Base-by-base conservation (phyloP, 2,113 vertebrate species). In the Amphiprion percula region DNA sequence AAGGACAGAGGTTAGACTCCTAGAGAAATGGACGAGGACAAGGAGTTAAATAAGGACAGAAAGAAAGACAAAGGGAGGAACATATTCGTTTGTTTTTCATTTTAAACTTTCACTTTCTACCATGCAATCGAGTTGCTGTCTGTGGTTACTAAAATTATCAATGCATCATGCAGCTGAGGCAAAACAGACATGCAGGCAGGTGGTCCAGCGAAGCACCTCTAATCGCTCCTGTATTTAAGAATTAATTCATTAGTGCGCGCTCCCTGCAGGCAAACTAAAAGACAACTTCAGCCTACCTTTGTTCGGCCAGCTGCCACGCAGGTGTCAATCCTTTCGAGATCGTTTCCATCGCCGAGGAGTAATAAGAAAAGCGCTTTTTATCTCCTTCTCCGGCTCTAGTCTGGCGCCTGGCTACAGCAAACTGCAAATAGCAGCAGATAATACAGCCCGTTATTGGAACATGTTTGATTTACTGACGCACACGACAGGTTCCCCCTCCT, bases 391-490 rank as follows among this genome's bases (percentile, higher is more conserved):
- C 17, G 19, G 75, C 84, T 82, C 33, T 76, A 65, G 77, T 62
- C 81, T 74, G 77, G 65, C 50, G 88, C 89, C 85, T 89, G 79
- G 86, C 68, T 90, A 90, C 88, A 87, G 90, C 72, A 79, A 80
- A 88, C 90, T 87, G 90, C 87, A 91, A 90, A 93, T 91, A 92
- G 90, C 89, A 90, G 90, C 88, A 90, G 80, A 91, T 90, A 83
- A 87, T 90, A 75, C 73, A 76, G 68, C 14, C 50, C 63, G 87
- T 85, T 87, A 88, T 77, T 90, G 84, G 84, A 90, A 90, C 88
- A 90, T 90, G 88, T 85, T 91, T 92, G 88, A 84, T 79, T 87
- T 81, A 84, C 87, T 93, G 91, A 93, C 87, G 91, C 86, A 90
- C 84, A 67, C 82, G 59, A 54, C 52, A 72, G 4, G 3, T 12